Evolutionary conservation across 2,113 vertebrate species (phyloP).

Genomic region (Chrysochloris asiatica): DNA sequence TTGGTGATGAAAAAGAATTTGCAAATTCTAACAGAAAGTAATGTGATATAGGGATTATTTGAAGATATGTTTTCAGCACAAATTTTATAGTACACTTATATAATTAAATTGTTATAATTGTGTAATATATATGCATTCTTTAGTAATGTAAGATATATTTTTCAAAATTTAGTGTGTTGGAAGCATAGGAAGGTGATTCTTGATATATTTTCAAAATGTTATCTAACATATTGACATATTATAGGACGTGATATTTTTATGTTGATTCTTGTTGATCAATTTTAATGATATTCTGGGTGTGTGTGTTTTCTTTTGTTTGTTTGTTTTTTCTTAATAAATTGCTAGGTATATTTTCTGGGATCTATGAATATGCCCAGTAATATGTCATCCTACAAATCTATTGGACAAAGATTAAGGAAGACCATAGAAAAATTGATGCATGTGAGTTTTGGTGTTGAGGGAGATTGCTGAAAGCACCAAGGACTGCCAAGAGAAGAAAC

Average conservation of each 20-base stretch:
- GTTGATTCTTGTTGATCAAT: neutral
- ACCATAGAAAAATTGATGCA: too few relatives aligned
- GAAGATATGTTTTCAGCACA: neutral
- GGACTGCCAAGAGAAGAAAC: too few relatives aligned
- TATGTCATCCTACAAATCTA: too few relatives aligned
- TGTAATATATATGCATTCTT: neutral
- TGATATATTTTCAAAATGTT: neutral
- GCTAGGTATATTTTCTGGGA: neutral
- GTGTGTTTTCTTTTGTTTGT: too few relatives aligned
- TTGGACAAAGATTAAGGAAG: too few relatives aligned
- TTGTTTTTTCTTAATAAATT: neutral
- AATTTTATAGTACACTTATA: neutral
- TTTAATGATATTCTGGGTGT: neutral
- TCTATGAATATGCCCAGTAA: too few relatives aligned
- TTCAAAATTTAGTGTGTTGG: neutral
- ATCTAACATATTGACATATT: neutral
- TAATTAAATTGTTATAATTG: neutral
- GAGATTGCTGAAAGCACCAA: too few relatives aligned
- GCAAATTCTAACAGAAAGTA: constrained; percentile 40
- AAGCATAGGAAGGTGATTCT: neutral
- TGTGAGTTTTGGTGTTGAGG: too few relatives aligned
- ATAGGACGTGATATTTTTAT: neutral
- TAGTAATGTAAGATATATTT: neutral
- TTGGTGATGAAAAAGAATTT: constrained; percentile 60
- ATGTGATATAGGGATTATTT: neutral